phyloP scores from a whole-genome alignment of 2,888 invertebrate species.

The Lypha dubia region DNA sequence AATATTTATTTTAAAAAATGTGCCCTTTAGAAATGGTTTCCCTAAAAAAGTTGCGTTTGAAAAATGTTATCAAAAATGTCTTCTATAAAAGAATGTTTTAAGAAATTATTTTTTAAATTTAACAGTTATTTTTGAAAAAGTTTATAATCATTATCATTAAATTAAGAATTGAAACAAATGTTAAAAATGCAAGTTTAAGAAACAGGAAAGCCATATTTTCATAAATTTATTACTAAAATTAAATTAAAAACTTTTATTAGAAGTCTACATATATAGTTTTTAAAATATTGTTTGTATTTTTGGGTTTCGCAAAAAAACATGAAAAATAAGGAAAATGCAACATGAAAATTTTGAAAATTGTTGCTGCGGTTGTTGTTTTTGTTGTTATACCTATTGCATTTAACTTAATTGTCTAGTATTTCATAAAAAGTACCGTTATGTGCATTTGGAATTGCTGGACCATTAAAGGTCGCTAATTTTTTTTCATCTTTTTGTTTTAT shows the following conservation, averaged over 20 bases:
- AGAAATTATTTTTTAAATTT: too few relatives aligned
- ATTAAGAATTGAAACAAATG: too few relatives aligned
- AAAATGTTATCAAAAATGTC: too few relatives aligned
- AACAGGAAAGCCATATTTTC: too few relatives aligned
- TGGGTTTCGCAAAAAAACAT: conserved; percentile 36
- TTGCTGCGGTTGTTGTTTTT: conserved; percentile 43
- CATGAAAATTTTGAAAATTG: conserved; percentile 52
- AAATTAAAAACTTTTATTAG: neutral
- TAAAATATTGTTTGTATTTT: conserved; percentile 14
- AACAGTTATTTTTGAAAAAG: too few relatives aligned
- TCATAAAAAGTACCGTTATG: conserved; percentile 68
- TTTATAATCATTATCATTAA: too few relatives aligned
- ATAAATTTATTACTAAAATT: too few relatives aligned
- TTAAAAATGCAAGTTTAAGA: too few relatives aligned
- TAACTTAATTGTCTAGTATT: conserved; percentile 67
- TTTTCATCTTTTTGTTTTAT: conserved; percentile 68
- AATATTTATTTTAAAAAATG: too few relatives aligned
- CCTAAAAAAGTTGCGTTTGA: too few relatives aligned
- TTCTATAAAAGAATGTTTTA: too few relatives aligned
- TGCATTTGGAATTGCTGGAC: conserved; percentile 78
- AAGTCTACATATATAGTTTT: neutral
- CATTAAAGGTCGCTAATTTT: conserved; percentile 81
- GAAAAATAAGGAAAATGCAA: conserved; percentile 19
- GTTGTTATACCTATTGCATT: conserved; percentile 53
- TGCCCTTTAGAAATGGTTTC: too few relatives aligned